Evolutionary conservation across 2,113 vertebrate species (phyloP).

Genomic region (Myotis davidii): DNA sequence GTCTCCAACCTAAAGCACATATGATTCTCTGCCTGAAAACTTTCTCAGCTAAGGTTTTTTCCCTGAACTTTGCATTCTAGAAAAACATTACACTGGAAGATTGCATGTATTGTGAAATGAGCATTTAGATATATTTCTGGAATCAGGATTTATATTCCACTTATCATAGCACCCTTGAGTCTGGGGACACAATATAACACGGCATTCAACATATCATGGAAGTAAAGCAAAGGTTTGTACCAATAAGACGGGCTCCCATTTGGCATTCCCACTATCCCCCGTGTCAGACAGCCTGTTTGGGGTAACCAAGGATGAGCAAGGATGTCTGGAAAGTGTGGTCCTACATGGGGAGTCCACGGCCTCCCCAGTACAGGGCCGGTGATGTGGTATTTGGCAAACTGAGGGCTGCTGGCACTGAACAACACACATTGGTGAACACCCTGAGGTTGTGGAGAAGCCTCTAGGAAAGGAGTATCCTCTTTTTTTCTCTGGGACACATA

Average conservation of each 20-base stretch:
- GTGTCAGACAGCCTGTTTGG: too few species aligned
- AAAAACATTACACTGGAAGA: neutral
- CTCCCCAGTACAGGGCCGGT: too few species aligned
- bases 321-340: too few species aligned
- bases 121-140: neutral
- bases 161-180: neutral
- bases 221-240: neutral
- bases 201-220: neutral
- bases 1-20: neutral
- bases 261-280: too few species aligned
- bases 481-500: too few species aligned
- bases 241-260: neutral
- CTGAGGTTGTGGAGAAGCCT: too few species aligned
- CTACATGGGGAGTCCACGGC: too few species aligned
- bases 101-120: neutral
- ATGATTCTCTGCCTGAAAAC: neutral
- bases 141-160: neutral
- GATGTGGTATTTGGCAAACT: too few species aligned
- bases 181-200: neutral
- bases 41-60: neutral
- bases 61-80: neutral
- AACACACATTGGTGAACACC: too few species aligned
- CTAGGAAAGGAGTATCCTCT: too few species aligned
- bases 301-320: too few species aligned
- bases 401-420: too few species aligned